These are phyloP conservation scores for Rhyacophila evoluta DNA, from an alignment of 2,888 invertebrate species.

Conservation along the genomic window DNA sequence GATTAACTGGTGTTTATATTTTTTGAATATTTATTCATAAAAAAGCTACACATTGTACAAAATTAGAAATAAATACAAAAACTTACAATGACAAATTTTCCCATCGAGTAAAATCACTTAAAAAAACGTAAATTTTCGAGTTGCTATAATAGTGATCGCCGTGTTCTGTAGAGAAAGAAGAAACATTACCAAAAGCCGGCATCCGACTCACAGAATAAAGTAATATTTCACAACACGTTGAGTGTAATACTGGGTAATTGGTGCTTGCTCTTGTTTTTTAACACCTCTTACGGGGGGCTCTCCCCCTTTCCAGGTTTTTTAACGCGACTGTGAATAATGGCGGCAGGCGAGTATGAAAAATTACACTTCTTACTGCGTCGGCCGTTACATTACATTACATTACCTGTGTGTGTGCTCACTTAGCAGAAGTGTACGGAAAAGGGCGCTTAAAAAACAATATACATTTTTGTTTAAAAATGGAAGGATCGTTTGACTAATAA, in stretches of 20 bases:
- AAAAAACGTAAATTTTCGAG: background rate
- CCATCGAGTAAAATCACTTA: background rate
- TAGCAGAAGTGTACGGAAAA: slow-evolving; percentile 15
- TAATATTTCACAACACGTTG: slow-evolving; percentile 48
- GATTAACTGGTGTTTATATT: background rate
- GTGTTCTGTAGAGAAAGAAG: background rate
- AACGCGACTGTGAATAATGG: slow-evolving; percentile 52
- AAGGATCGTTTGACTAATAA: too few species aligned
- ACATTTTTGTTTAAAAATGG: too few species aligned
- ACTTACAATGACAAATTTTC: background rate
- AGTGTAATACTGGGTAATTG: slow-evolving; percentile 50
- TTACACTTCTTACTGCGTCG: slow-evolving; percentile 48
- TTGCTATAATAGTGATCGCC: background rate
- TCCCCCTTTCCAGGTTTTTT: slow-evolving; percentile 45
- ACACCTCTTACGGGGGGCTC: slow-evolving; percentile 39
- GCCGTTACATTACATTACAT: slow-evolving; percentile 32
- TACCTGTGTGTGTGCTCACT: slow-evolving; percentile 35
- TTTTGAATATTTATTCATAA: too few species aligned
- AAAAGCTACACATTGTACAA: too few species aligned
- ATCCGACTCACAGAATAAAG: slow-evolving; percentile 25
- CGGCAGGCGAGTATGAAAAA: slow-evolving; percentile 53
- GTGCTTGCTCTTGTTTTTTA: slow-evolving; percentile 50
- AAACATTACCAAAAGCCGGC: background rate
- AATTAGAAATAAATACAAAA: too few species aligned
- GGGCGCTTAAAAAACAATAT: background rate